A percentile compares a stretch with the other conserved stretches of the same genome.
Conservation (phyloP, 2,888 invertebrate species). For the Candidula unifasciata region DNA sequence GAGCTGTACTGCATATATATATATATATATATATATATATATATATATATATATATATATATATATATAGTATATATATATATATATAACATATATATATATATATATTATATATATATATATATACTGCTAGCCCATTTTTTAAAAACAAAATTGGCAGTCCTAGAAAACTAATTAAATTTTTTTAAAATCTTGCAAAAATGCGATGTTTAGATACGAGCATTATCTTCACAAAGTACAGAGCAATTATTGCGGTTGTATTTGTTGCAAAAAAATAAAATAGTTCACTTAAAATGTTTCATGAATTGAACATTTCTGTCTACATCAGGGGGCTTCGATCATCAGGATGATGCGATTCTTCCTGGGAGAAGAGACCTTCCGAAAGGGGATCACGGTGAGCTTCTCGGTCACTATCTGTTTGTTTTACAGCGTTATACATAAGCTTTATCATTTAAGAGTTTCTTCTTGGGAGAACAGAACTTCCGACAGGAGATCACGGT, state of each 20-base stretch:
- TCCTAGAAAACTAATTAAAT: too few species aligned
- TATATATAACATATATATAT: too few species aligned
- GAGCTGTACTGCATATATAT: too few species aligned
- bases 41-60: background rate
- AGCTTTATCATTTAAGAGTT: constrained; percentile 83
- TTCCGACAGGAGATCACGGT: constrained; percentile 83
- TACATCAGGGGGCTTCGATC: constrained; percentile 84
- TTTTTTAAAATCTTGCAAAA: background rate
- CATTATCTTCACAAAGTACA: background rate
- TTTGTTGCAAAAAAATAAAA: background rate
- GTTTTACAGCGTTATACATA: too few species aligned
- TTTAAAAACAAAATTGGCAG: too few species aligned
- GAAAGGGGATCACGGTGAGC: constrained; percentile 80
- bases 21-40: background rate
- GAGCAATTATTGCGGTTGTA: too few species aligned
- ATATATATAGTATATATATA: too few species aligned
- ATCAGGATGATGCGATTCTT: constrained; percentile 94
- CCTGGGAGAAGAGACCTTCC: constrained; percentile 88
- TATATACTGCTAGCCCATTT: background rate
- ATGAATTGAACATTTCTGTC: constrained; percentile 55
- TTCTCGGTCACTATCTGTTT: too few species aligned
- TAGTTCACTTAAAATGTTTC: constrained; percentile 22
- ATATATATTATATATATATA: background rate
- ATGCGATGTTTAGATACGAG: background rate
- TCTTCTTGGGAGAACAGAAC: constrained; percentile 87